phyloP scores from a whole-genome alignment of 1,140 invertebrate genomes.

The Zaprionus kolodkinae region DNA sequence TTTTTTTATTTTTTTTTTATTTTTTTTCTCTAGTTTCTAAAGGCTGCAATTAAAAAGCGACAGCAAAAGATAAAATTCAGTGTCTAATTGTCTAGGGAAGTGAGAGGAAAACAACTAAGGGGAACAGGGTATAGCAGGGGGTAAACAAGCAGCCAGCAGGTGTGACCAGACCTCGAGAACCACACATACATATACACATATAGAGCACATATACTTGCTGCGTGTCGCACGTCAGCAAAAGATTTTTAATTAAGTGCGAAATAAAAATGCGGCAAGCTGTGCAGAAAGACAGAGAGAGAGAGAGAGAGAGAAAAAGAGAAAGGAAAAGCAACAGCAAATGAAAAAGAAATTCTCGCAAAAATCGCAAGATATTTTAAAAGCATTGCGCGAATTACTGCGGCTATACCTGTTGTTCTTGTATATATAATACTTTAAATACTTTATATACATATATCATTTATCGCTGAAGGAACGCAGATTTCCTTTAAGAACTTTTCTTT shows the following conservation, averaged over 20 bases:
- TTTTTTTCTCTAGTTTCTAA: constrained; percentile 40
- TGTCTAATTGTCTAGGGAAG: constrained; percentile 21
- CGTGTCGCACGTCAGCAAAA: constrained; percentile 69
- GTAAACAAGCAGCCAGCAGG: background rate
- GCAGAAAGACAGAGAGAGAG: constrained; percentile 14
- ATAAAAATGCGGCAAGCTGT: constrained; percentile 41
- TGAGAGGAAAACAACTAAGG: background rate
- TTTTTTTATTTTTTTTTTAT: constrained; percentile 26
- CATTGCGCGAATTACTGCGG: background rate
- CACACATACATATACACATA: background rate
- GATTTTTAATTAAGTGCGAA: constrained; percentile 74
- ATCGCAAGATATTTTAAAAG: background rate
- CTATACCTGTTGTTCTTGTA: background rate
- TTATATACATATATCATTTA: too few species aligned
- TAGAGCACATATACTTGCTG: constrained; percentile 41
- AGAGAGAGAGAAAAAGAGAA: background rate
- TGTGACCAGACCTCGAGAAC: background rate
- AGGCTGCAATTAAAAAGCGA: constrained; percentile 34
- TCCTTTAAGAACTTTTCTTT: too few species aligned
- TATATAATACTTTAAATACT: too few species aligned
- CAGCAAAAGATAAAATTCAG: constrained; percentile 21
- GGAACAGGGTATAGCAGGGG: background rate
- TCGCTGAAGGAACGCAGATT: too few species aligned
- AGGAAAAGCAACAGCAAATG: background rate
- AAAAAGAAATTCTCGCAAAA: constrained; percentile 2